Percentiles rank a stretch among this genome's conserved stretches.
Conservation (phyloP, 2,113 vertebrate species). For the Oophaga pumilio region DNA sequence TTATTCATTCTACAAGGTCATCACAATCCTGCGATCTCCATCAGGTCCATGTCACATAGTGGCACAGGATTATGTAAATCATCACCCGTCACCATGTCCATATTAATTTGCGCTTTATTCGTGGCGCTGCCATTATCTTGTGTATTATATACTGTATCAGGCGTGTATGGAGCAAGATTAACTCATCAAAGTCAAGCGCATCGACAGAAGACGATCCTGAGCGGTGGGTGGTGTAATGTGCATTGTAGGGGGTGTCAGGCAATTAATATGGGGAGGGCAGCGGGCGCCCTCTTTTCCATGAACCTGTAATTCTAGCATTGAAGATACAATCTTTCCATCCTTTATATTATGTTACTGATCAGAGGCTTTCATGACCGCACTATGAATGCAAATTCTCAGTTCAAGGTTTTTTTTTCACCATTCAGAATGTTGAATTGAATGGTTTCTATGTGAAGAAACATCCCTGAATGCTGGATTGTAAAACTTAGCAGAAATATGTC, state of each 20-base stretch:
- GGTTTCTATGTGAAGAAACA: too few species aligned
- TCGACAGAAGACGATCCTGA: neutral
- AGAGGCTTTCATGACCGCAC: neutral
- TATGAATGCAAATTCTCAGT: neutral
- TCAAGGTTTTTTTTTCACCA: too few species aligned
- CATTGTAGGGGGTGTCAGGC: neutral
- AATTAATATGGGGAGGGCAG: neutral
- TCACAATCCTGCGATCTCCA: neutral
- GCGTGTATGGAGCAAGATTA: neutral
- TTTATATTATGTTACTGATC: neutral
- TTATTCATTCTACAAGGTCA: neutral
- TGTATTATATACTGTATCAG: neutral
- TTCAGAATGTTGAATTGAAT: neutral
- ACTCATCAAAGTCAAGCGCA: neutral
- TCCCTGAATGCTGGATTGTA: too few species aligned
- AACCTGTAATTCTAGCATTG: neutral
- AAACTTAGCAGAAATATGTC: too few species aligned
- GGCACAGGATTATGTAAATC: slow-evolving; percentile 8
- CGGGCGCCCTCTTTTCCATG: neutral
- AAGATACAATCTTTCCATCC: neutral
- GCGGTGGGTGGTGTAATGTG: slow-evolving; percentile 27
- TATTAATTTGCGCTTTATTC: slow-evolving; percentile 20
- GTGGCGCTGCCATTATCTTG: neutral
- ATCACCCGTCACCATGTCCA: neutral
- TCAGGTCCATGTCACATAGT: neutral